Evolutionary conservation across 2,888 invertebrate genomes (phyloP).

Genomic region (Macropis europaea): DNA sequence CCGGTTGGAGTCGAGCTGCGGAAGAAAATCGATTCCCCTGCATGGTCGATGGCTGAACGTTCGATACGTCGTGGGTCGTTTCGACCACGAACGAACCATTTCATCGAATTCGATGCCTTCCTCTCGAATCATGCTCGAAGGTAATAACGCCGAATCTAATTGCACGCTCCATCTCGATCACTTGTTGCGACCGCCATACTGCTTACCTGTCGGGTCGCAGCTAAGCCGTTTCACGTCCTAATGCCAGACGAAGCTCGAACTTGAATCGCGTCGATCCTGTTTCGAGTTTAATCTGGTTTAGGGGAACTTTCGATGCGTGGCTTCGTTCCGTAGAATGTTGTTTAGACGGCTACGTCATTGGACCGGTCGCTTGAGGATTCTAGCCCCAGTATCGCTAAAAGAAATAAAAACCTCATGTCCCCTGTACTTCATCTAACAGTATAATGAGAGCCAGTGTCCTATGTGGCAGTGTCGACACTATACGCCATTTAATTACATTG

Average conservation of each 20-base stretch:
- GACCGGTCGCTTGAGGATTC: too few species aligned
- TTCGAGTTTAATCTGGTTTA: not conserved
- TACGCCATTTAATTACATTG: too few species aligned
- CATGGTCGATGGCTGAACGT: slow-evolving; percentile 6
- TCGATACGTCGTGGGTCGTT: not conserved
- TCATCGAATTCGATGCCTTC: not conserved
- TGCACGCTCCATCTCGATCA: too few species aligned
- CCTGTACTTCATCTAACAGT: too few species aligned
- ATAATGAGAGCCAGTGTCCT: too few species aligned
- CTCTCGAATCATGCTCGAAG: slow-evolving; percentile 6
- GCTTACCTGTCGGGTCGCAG: not conserved
- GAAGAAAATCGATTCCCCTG: not conserved
- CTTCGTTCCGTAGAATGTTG: not conserved
- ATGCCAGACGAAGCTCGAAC: not conserved
- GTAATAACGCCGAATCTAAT: too few species aligned
- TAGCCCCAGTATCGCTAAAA: too few species aligned
- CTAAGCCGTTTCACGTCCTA: not conserved
- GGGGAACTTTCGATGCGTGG: not conserved
- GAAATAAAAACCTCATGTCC: too few species aligned
- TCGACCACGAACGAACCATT: not conserved
- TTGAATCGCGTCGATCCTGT: too few species aligned
- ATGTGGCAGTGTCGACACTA: too few species aligned
- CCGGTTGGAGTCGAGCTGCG: slow-evolving; percentile 8
- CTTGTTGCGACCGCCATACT: too few species aligned
- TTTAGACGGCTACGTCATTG: not conserved